A percentile compares a stretch with the other conserved stretches of the same genome.
Conservation (phyloP, 2,797 vertebrate genomes). For the Gorsachius magnificus region DNA sequence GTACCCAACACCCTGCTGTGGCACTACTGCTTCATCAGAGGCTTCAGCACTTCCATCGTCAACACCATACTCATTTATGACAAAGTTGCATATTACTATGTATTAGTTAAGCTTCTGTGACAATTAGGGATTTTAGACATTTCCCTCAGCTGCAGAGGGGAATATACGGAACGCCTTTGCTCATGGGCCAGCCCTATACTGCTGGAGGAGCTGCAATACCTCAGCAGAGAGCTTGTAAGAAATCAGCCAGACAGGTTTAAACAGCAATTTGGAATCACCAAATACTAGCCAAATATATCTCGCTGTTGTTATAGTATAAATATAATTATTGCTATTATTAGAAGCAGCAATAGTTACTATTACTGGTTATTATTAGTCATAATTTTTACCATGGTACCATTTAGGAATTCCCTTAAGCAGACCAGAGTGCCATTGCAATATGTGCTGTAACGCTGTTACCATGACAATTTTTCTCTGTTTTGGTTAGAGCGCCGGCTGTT, state of each 20-base stretch:
- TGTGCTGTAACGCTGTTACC: not conserved
- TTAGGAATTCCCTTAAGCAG: conserved; percentile 34
- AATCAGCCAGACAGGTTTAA: not conserved
- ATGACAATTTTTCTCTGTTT: conserved; percentile 57
- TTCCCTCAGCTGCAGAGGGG: not conserved
- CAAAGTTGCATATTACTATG: not conserved
- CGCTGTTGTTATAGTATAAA: conserved; percentile 1
- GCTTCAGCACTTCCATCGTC: not conserved
- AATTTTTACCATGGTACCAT: conserved; percentile 39
- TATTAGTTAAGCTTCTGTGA: not conserved
- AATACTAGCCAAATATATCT: conserved; percentile 28
- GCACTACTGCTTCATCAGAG: not conserved
- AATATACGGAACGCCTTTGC: not conserved
- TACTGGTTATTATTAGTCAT: conserved; percentile 47
- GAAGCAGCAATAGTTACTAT: not conserved
- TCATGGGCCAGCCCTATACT: not conserved
- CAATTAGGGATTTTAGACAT: too few species aligned
- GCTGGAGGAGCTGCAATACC: not conserved
- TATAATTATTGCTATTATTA: conserved; percentile 47
- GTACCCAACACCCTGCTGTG: not conserved
- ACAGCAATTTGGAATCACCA: conserved; percentile 41
- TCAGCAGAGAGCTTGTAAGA: not conserved
- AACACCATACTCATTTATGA: not conserved
- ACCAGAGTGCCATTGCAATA: not conserved
- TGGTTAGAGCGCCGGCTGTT: conserved; percentile 52